Evolutionary conservation across 2,888 invertebrate genomes (phyloP).

Genomic region (Trachelus iudaicus): DNA sequence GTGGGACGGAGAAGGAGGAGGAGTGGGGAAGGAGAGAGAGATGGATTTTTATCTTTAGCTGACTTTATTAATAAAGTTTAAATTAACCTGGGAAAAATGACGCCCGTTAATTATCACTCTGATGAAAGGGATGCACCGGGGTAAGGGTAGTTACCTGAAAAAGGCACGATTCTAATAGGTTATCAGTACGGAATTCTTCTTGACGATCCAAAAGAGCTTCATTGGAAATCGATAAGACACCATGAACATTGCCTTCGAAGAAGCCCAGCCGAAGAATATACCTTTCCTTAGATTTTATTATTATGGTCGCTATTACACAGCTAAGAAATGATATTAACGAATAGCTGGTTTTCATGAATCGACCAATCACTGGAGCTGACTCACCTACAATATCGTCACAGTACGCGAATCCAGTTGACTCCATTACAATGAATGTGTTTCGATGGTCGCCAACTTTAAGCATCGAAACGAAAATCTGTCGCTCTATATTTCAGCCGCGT

Average conservation of each 20-base stretch:
- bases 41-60: conserved; percentile 17
- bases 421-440: no score
- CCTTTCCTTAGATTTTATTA: no score
- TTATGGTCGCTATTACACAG: neutral
- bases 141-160: neutral
- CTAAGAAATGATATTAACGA: neutral
- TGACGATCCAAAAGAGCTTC: neutral
- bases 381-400: no score
- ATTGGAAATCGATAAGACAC: neutral
- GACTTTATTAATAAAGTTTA: conserved; percentile 43
- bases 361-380: neutral
- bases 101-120: conserved; percentile 30
- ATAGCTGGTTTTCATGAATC: neutral
- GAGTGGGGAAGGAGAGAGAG: neutral
- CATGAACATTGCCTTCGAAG: neutral
- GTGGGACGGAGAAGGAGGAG: neutral
- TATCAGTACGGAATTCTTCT: neutral
- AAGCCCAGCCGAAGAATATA: neutral
- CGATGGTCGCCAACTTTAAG: no score
- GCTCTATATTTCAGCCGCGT: no score
- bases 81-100: conserved; percentile 38
- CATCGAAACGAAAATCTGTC: no score
- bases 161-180: neutral
- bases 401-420: no score
- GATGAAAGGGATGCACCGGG: conserved; percentile 15